Evolutionary conservation across 2,888 invertebrate species (phyloP), one percentile per base, ranked within the genome.

Genomic region (Hypercompe scribonia): DNA sequence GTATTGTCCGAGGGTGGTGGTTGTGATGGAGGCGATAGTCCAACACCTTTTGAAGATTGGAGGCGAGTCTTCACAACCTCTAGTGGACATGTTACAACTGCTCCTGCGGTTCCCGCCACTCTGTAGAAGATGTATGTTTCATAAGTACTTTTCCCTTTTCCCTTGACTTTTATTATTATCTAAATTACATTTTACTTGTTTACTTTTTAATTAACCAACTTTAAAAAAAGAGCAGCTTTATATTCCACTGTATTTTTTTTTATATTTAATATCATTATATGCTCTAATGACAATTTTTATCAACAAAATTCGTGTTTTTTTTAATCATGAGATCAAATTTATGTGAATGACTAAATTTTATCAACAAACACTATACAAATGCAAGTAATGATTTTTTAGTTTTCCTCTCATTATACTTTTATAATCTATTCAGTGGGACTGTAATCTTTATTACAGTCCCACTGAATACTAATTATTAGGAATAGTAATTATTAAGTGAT

Each of bases 31-130:
- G 96, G 92, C 83, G 84, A 80, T 70, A 96, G 92, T 83, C 96
- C 91, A 82, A 96, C 88, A 89, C 97, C 98, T 81, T 97, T 97
- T 11, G 99, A 99, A 36, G 99, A 99, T 93, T 99, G 99, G 82
- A 99, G 96, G 42, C 99, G 97, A 21, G 99, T 99, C 95, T 99
- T 99, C 66, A 99, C 99, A 82, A 99, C 99, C 96, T 99, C 99
- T 87, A 99, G 96, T 21, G 99, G 99, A 94, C 99, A 99, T 89
- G 99, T 99, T 81, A 99, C 97, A 82, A 99, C 98, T 31, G 99
- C 99, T 71, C 99, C 99, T 67, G 98, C 98, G 71, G 99, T 99
- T 79, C 99, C 99, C 80, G 99, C 99, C 93, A 98, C 97, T 91
- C 99, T 99, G 95, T 24, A 81, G 65, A 39, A 68, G n/a, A 54